Evolutionary conservation across 1,140 invertebrate genomes (phyloP).

Genomic region (Drosophila murphyi): DNA sequence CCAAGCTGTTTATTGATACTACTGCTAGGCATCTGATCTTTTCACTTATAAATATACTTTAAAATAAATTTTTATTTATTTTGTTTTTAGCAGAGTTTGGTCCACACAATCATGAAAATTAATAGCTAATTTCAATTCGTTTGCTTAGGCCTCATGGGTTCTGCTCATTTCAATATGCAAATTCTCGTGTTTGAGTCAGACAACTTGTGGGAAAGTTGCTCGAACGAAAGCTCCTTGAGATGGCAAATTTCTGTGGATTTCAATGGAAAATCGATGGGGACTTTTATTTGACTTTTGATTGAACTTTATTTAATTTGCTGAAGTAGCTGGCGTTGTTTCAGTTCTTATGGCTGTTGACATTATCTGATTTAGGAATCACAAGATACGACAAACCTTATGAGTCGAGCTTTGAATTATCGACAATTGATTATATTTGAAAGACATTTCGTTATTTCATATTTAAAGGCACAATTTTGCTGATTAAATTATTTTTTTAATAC

Average conservation of each 20-base stretch:
- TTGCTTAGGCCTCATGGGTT: conserved; percentile 13
- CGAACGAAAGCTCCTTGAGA: conserved; percentile 48
- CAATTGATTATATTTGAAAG: too few species aligned
- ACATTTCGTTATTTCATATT: too few species aligned
- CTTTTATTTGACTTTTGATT: conserved; percentile 71
- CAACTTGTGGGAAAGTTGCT: conserved; percentile 45
- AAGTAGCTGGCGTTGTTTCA: conserved; percentile 1
- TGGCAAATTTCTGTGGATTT: conserved; percentile 41
- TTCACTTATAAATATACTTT: background rate
- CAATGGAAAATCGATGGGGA: conserved; percentile 5
- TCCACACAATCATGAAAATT: conserved; percentile 64
- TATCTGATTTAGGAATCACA: background rate
- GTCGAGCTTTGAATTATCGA: too few species aligned
- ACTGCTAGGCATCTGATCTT: background rate
- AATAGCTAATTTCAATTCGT: conserved; percentile 62
- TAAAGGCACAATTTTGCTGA: background rate
- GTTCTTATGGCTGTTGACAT: conserved; percentile 6
- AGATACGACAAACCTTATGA: background rate
- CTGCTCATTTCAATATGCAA: conserved; percentile 52
- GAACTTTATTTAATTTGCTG: conserved; percentile 44
- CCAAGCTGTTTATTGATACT: conserved; percentile 21
- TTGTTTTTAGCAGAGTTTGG: conserved; percentile 14
- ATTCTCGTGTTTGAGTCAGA: conserved; percentile 49
- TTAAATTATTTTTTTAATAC: background rate
- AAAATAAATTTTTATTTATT: background rate